These are phyloP conservation scores for Pilophorus perplexus DNA, from an alignment of 2,888 invertebrate species.

Conservation along the genomic window DNA sequence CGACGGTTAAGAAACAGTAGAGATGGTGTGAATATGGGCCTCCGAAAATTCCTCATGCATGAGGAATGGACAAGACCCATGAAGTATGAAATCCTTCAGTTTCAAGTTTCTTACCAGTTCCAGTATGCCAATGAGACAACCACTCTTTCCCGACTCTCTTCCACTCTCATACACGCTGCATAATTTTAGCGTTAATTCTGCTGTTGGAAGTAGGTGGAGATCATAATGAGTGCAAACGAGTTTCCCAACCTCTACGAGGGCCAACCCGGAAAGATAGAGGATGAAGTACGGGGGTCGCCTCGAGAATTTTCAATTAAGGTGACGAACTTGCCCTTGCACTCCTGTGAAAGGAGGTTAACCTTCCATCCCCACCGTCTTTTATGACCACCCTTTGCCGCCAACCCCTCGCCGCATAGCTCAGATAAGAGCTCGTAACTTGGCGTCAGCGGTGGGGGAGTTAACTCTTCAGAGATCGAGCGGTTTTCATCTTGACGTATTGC, in stretches of 20 bases:
- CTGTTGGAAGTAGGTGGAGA: neutral
- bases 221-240: neutral
- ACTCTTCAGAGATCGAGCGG: conserved; percentile 22
- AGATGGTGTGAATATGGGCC: no score
- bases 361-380: conserved; percentile 11
- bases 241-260: no score
- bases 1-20: no score
- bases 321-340: conserved; percentile 38
- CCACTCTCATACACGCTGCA: no score
- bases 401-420: neutral
- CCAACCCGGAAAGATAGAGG: neutral
- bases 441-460: neutral
- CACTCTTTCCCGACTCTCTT: no score
- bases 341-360: conserved; percentile 9
- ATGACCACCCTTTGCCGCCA: conserved; percentile 20
- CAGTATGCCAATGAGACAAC: no score
- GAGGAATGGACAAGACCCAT: no score
- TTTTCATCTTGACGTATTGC: conserved; percentile 29
- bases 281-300: neutral
- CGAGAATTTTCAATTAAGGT: conserved; percentile 40
- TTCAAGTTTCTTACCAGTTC: no score
- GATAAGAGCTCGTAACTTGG: conserved; percentile 29
- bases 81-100: no score
- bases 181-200: no score
- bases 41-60: no score